phyloP scores from a whole-genome alignment of 2,888 invertebrate genomes.

The Calliopum simillimum region DNA sequence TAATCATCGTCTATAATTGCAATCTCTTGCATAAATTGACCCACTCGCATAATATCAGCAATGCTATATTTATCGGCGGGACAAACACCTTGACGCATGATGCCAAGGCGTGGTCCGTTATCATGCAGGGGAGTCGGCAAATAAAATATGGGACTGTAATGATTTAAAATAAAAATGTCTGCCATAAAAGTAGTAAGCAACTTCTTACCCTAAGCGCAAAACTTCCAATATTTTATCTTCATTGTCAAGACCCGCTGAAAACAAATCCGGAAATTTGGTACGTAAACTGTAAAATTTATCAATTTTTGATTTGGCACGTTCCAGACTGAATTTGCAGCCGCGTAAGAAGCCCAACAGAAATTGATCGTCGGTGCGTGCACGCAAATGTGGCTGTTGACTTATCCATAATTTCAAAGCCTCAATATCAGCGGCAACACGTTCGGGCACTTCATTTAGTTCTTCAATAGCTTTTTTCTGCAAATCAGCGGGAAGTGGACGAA shows the following conservation, averaged over 20 bases:
- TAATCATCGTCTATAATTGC: constrained; percentile 74
- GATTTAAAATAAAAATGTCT: neutral
- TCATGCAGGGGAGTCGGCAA: constrained; percentile 63
- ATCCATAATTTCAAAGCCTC: constrained; percentile 68
- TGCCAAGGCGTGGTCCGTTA: constrained; percentile 68
- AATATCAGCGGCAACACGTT: constrained; percentile 57
- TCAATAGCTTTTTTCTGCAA: constrained; percentile 63
- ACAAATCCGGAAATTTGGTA: constrained; percentile 69
- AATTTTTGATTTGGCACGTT: constrained; percentile 70
- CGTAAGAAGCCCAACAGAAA: constrained; percentile 69
- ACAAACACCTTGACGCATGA: constrained; percentile 69
- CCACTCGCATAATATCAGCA: constrained; percentile 69
- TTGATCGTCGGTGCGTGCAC: constrained; percentile 63
- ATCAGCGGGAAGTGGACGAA: constrained; percentile 49
- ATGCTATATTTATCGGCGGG: constrained; percentile 68
- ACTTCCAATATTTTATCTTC: constrained; percentile 14
- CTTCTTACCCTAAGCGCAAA: neutral
- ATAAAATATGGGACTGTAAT: constrained; percentile 51
- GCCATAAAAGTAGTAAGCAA: neutral
- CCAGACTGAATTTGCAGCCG: constrained; percentile 70
- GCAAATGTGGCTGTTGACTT: constrained; percentile 68
- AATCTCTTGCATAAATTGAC: constrained; percentile 72
- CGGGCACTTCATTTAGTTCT: constrained; percentile 69
- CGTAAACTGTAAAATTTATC: constrained; percentile 71
- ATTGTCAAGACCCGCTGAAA: constrained; percentile 45